Evolutionary conservation across 1,140 invertebrate species (phyloP), one percentile per base, ranked within the genome.

Genomic region (Idris sp.): DNA sequence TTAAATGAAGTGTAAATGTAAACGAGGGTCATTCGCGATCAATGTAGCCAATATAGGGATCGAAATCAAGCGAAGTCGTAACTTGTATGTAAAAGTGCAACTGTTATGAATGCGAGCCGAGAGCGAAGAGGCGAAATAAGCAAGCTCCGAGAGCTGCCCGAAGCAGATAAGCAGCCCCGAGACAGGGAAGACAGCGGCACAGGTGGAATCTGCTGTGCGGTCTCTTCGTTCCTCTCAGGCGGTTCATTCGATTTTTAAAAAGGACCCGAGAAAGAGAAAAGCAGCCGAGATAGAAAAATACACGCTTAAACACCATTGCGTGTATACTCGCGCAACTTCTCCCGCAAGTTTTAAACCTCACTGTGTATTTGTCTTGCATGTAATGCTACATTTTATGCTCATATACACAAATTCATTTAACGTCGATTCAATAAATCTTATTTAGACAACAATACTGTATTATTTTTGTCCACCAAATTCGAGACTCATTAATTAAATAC

Each of bases 161-260:
- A 71, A 78, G 79, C 79, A 68, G 58, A 71, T 78, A 80, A 80
- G 79, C 79, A 71, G 78, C 64, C 71, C 69, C 76, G 59, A 77
- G 76, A 72, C 68, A 77, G 53, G 75, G 61, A 74, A 77, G 74
- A 79, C 80, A 74, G 77, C 78, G 77, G 76, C 75, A 81, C 84
- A 83, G 81, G 81, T 85, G 83, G 82, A 85, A 86, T 86, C 83
- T 83, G 81, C 79, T 81, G 81, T 83, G 79, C 80, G 81, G 72
- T 53, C 71, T 48, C 76, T 71, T 40, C 44, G 38, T 71, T 61
- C 71, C 49, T 64, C 53, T 69, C 67, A 5, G n/a, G 7, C 48
- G 16, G 19, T 69, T 14, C 58, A 62, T 43, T 59, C 35, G 48
- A 59, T 64, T 65, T 73, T 73, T 65, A 64, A 64, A 65, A 58